Evolutionary conservation across 2,888 invertebrate species (phyloP).

Genomic region (Trypoxylon attenuatum): DNA sequence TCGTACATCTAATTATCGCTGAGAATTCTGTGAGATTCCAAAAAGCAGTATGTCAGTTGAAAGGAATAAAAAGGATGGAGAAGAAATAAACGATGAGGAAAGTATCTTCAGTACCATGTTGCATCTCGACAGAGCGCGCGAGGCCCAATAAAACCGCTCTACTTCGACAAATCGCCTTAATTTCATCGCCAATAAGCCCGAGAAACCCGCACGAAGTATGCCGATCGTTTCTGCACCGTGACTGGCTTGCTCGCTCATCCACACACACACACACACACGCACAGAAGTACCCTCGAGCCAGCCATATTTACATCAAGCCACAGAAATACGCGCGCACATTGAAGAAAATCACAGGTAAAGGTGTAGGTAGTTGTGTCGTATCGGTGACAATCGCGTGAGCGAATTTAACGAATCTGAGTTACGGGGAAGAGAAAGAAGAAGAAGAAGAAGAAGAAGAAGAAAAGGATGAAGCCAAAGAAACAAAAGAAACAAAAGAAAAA

Average conservation of each 20-base stretch:
- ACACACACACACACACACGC: no score
- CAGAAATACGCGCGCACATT: no score
- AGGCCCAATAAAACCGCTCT: conserved; percentile 27
- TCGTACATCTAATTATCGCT: no score
- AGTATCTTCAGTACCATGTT: neutral
- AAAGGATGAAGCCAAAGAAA: neutral
- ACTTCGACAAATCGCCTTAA: conserved; percentile 32
- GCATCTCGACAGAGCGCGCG: conserved; percentile 28
- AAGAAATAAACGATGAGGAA: conserved; percentile 5
- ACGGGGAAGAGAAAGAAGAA: conserved; percentile 26
- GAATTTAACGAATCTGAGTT: conserved; percentile 43
- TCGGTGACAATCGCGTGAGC: conserved; percentile 29
- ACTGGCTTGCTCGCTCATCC: no score
- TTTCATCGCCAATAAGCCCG: conserved; percentile 37
- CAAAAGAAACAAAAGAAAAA: conserved; percentile 17
- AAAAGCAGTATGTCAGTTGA: no score
- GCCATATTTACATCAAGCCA: no score
- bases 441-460: neutral
- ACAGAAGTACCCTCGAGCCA: no score
- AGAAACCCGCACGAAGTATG: conserved; percentile 33
- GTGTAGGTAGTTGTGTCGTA: no score
- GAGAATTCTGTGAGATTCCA: no score
- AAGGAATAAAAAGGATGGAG: neutral
- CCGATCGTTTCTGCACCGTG: conserved; percentile 14
- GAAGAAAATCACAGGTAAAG: no score